Percentiles rank a stretch among this genome's conserved stretches.
phyloP scores from a whole-genome alignment of 2,113 vertebrate species.

The Gymnarchus niloticus region DNA sequence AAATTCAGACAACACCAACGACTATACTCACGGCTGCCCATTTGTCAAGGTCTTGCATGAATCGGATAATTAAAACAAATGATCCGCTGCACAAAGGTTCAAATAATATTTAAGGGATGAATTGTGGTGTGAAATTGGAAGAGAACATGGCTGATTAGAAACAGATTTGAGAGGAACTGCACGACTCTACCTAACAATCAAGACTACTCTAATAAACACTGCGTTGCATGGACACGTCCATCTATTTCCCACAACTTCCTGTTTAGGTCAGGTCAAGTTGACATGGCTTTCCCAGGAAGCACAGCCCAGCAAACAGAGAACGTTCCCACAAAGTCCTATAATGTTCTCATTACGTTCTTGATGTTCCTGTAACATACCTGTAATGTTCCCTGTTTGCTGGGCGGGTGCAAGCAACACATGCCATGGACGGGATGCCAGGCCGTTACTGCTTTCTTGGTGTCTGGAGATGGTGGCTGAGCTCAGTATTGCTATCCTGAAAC shows the following conservation, averaged over 20 bases:
- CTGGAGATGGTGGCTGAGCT: no score
- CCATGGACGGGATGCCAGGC: no score
- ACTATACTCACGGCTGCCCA: slow-evolving; percentile 34
- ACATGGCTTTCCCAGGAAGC: no score
- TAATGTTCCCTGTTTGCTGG: no score
- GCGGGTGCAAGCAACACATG: no score
- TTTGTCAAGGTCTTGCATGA: slow-evolving; percentile 39
- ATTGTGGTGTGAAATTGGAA: slow-evolving; percentile 24
- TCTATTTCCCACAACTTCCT: neutral
- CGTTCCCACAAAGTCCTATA: no score
- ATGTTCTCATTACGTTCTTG: no score
- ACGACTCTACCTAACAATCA: neutral
- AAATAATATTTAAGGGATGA: slow-evolving; percentile 41
- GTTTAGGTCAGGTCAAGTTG: neutral
- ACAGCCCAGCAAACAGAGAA: no score
- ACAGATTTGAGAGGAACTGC: neutral
- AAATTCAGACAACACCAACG: slow-evolving; percentile 27
- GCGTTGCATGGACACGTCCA: no score
- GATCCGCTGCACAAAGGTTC: slow-evolving; percentile 34
- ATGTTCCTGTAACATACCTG: neutral
- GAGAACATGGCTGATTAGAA: slow-evolving; percentile 41
- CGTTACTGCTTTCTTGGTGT: no score
- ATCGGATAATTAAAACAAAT: slow-evolving; percentile 33
- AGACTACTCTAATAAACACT: neutral
- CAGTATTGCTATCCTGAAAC: neutral